Evolutionary conservation across 2,888 invertebrate species (phyloP), one percentile per base, ranked within the genome.

Genomic region (Polietes domitor): DNA sequence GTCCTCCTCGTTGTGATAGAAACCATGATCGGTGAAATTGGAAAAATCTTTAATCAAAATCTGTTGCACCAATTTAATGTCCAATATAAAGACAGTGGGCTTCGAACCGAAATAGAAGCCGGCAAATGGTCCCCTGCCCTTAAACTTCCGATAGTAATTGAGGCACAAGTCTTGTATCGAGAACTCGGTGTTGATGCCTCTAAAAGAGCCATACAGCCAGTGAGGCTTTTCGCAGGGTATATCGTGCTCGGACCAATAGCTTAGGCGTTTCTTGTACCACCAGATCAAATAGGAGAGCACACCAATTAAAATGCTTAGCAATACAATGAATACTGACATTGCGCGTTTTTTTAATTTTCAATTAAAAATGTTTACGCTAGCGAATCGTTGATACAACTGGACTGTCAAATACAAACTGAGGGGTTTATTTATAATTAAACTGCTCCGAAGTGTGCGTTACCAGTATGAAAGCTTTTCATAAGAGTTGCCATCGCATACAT

Each of bases 11-110:
- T 92, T 91, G 55, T 86, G 72, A 19, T 85, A 89, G 41, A 91
- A 85, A 0, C 91, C 90, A 1, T 90, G 90, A 84, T 92, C 91
- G 4, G 89, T 88, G 83, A 93, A 93, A 58, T 91, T 88, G 1
- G 86, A 82, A 21, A 91, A 91, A 7, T 91, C 90, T 50, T 87
- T 90, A 5, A 90, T 88, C 5, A 91, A 74, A n/a, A 91, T 87
- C 0, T 85, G 82, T 55, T 90, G 89, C 0, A 87, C 86, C 50
- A 88, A 63, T 9, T 87, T 85, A 7, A 89, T 82, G 61, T 92
- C 91, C 12, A 88, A 37, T 1, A 88, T 68, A 0, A 91, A 85
- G 0, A 73, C 87, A 0, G 81, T 86, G 6, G 91, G 90, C 0
- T 83, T 86, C 0, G 86, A 71, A 10, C 89, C 87, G 65, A 88